A percentile compares a stretch with the other conserved stretches of the same genome.
phyloP scores from a whole-genome alignment of 1,140 invertebrate genomes.

The Matsumurasca onukii region DNA sequence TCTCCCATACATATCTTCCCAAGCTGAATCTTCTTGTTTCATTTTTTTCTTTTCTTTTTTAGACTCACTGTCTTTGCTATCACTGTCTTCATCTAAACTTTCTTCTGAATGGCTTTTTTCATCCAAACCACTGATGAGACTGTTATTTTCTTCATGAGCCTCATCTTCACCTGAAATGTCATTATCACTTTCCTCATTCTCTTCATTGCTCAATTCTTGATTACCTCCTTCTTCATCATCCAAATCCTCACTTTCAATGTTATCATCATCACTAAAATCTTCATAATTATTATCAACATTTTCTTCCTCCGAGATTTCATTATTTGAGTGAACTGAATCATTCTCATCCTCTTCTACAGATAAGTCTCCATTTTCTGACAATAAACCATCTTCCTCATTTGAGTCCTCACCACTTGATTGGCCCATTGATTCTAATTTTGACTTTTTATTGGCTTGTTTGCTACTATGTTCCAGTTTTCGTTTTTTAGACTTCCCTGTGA shows the following conservation, averaged over 20 bases:
- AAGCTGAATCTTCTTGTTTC: slow-evolving; percentile 49
- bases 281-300: slow-evolving; percentile 33
- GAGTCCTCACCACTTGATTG: no score
- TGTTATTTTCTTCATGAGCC: slow-evolving; percentile 41
- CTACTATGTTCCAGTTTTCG: slow-evolving; percentile 28
- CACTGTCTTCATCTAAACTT: slow-evolving; percentile 51
- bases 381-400: no score
- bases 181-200: slow-evolving; percentile 44
- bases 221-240: slow-evolving; percentile 36
- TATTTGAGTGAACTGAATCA: slow-evolving; percentile 31
- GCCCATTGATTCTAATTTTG: no score
- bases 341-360: slow-evolving; percentile 29
- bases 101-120: slow-evolving; percentile 48
- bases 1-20: slow-evolving; percentile 95
- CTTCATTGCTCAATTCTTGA: slow-evolving; percentile 41
- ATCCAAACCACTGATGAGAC: slow-evolving; percentile 38
- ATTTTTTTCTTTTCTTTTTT: slow-evolving; percentile 43
- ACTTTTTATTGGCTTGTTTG: slow-evolving; percentile 47
- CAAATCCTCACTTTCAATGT: slow-evolving; percentile 35
- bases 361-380: slow-evolving; percentile 38
- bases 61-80: slow-evolving; percentile 6
- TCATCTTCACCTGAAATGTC: slow-evolving; percentile 50
- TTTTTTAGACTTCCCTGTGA: slow-evolving; percentile 47
- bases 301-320: slow-evolving; percentile 25
- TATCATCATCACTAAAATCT: slow-evolving; percentile 32